Conservation (phyloP, 2,888 invertebrate species). For the Chouioia cunea region DNA sequence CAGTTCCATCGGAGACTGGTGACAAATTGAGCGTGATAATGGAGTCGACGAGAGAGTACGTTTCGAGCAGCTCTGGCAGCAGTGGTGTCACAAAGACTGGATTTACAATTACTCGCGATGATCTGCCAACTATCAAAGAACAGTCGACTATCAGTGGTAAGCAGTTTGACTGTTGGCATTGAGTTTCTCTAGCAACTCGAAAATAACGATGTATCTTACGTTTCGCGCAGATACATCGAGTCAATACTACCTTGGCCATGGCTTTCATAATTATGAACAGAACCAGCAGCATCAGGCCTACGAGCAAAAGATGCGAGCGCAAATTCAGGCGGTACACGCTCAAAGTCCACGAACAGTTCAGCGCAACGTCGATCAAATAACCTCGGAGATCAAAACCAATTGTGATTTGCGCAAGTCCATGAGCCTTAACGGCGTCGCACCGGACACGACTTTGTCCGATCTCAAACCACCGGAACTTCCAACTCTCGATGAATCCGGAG, state of each 20-base stretch:
- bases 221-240: no score
- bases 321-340: conserved; percentile 66
- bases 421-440: conserved; percentile 51
- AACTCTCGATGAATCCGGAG: background rate
- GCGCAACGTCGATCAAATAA: conserved; percentile 67
- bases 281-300: conserved; percentile 48
- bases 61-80: conserved; percentile 68
- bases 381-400: conserved; percentile 65
- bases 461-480: background rate
- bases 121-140: conserved; percentile 60
- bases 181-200: no score
- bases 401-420: conserved; percentile 65
- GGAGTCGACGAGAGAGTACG: conserved; percentile 76
- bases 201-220: no score
- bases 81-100: conserved; percentile 58
- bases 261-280: conserved; percentile 48
- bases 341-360: conserved; percentile 67
- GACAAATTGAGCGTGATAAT: conserved; percentile 74
- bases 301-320: conserved; percentile 63
- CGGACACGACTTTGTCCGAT: conserved; percentile 1
- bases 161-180: no score
- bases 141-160: conserved; percentile 51
- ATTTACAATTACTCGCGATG: conserved; percentile 60
- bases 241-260: conserved; percentile 16
- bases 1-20: conserved; percentile 51